These are phyloP conservation scores for Numida meleagris DNA, from an alignment of 2,113 vertebrate species.

Conservation along the genomic window DNA sequence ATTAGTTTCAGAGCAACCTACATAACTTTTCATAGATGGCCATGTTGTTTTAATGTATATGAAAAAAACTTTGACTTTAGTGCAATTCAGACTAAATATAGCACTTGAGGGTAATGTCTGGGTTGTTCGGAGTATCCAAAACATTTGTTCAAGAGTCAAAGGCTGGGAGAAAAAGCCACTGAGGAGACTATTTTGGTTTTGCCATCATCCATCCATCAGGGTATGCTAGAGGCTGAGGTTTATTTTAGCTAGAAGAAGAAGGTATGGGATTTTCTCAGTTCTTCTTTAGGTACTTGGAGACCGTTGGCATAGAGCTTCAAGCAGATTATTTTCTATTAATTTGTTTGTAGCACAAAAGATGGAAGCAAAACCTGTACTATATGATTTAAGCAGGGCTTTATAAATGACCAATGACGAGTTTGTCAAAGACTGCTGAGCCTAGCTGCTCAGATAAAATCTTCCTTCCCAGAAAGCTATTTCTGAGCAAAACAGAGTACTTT, in stretches of 20 bases:
- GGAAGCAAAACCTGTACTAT: not conserved
- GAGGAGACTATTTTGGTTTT: not conserved
- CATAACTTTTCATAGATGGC: not conserved
- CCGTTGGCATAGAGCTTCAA: not conserved
- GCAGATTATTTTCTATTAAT: not conserved
- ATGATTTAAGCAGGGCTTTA: not conserved
- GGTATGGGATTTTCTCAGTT: not conserved
- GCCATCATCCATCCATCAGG: not conserved
- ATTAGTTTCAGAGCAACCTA: no score
- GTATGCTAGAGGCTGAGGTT: not conserved
- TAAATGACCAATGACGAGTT: not conserved
- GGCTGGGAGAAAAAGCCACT: not conserved
- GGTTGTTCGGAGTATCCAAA: not conserved
- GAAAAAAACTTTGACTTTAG: not conserved
- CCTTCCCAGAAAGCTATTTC: not conserved
- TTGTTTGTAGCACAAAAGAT: not conserved
- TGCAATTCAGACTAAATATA: not conserved
- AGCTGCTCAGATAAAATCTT: not conserved
- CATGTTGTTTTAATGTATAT: accelerated
- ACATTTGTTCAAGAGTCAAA: not conserved
- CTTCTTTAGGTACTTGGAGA: not conserved
- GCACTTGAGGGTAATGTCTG: not conserved
- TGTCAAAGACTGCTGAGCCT: not conserved
- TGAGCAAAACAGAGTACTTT: not conserved
- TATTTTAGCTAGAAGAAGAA: not conserved